Base-by-base conservation (phyloP, 2,888 invertebrate species). In the Incurvaria masculella region DNA sequence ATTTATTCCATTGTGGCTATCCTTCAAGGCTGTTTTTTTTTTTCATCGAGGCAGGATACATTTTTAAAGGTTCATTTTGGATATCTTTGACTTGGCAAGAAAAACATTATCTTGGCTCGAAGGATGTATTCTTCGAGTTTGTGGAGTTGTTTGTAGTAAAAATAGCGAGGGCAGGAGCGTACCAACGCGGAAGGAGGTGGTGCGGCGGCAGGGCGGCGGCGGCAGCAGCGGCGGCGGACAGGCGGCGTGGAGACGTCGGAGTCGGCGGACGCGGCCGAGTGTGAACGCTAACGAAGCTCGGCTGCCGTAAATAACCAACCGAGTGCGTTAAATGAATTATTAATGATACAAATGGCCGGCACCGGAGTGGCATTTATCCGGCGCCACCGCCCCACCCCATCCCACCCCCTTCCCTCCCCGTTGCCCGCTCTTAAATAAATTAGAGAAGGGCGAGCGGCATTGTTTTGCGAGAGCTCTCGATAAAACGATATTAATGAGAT, bases 281-380 rank as follows among this genome's bases (percentile, higher is more conserved):
- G 33, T 33, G 33, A 33, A 33, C 33, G 33, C 14, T 33, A 33
- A 33, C 33, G 11, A 33, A 33, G 33, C 33, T 33, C 33, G 11
- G 33, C 33, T 58, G 55, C 57, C 58, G 63, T 66, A 64, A 68
- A 68, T 69, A 62, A 65, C 56, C 51, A 44, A 33, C 46, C 47
- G 49, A 45, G 42, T 46, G 59, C 59, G 61, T 59, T 64, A 64
- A 66, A 65, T 66, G 66, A 69, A 68, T 69, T 69, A 72, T 70
- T 68, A 69, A 68, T 69, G 66, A 62, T 63, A 65, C 65, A 66
- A 70, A 69, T 65, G 65, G 61, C 48, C 48, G 47, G 48, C 44
- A 44, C 20, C 40, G 43, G 48, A 39, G 48, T 38, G 43, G 39
- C 40, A 39, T 41, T 46, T 46, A 46, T 41, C 23, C 42, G 39